A percentile compares a stretch with the other conserved stretches of the same genome.
These are phyloP conservation scores for Paradoxurus hermaphroditus DNA, from an alignment of 2,113 vertebrate genomes.

Conservation along the genomic window DNA sequence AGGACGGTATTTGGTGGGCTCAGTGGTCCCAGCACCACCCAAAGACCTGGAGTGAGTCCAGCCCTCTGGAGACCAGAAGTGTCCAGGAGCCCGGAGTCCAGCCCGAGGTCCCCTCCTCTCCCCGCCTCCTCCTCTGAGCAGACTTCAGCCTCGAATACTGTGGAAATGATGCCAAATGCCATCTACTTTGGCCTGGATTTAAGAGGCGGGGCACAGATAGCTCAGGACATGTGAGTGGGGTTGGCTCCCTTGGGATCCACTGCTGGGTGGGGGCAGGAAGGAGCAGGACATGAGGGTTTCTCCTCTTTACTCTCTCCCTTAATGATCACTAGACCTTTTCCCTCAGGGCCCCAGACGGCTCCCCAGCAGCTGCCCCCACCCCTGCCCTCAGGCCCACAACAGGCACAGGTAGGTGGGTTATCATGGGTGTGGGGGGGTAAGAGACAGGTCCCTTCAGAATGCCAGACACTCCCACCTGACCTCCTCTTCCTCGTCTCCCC, in stretches of 20 bases:
- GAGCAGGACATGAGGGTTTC: background rate
- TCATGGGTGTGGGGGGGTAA: background rate
- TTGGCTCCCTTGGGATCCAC: background rate
- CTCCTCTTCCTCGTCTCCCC: background rate
- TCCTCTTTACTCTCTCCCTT: background rate
- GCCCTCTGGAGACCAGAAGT: background rate
- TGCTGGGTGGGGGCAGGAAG: background rate
- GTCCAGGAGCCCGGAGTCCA: background rate
- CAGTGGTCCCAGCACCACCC: slow-evolving; percentile 16
- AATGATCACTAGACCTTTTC: slow-evolving; percentile 42
- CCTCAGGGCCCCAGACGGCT: slow-evolving; percentile 47
- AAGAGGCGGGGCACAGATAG: background rate
- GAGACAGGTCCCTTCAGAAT: background rate
- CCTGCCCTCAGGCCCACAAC: slow-evolving; percentile 61
- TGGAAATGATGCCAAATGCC: slow-evolving; percentile 93
- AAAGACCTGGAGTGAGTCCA: slow-evolving; percentile 23
- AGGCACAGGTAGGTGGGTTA: slow-evolving; percentile 67
- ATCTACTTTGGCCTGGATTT: slow-evolving; percentile 89
- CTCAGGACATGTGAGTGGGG: slow-evolving; percentile 19
- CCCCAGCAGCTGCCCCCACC: slow-evolving; percentile 46
- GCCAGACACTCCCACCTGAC: background rate
- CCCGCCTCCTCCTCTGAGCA: slow-evolving; percentile 72
- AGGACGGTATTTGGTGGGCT: slow-evolving; percentile 91
- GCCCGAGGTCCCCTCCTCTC: background rate
- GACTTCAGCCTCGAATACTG: slow-evolving; percentile 46